Evolutionary conservation across 2,797 vertebrate genomes (phyloP).

Genomic region (Urosaurus nigricauda): DNA sequence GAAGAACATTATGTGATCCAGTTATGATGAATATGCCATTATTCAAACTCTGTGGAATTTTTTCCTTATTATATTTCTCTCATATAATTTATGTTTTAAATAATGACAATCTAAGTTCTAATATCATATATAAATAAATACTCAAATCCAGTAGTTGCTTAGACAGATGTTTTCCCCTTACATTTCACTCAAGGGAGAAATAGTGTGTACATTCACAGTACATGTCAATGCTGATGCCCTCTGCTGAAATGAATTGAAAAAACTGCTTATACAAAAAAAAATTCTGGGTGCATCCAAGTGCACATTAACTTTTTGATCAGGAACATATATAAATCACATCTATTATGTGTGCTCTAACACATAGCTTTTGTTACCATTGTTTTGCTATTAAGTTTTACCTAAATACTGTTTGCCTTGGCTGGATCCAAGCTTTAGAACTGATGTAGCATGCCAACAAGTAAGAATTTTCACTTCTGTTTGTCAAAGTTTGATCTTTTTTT

Average conservation of each 20-base stretch:
- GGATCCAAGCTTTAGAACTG: conserved; percentile 47
- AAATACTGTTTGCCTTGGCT: conserved; percentile 56
- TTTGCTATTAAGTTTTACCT: conserved; percentile 46
- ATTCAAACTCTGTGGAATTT: neutral
- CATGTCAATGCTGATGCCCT: neutral
- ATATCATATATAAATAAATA: conserved; percentile 10
- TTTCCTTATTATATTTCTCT: conserved; percentile 23
- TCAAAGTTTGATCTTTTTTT: neutral
- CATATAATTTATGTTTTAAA: conserved; percentile 19
- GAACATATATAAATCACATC: conserved; percentile 22
- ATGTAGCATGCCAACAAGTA: conserved; percentile 41
- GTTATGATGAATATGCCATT: conserved; percentile 14
- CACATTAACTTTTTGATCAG: neutral
- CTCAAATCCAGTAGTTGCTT: conserved; percentile 29
- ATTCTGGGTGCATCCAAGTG: conserved; percentile 16
- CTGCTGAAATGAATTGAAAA: neutral
- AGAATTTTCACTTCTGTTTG: conserved; percentile 46
- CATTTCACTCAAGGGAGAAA: neutral
- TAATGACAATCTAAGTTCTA: conserved; percentile 27
- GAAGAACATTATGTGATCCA: neutral
- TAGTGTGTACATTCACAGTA: neutral
- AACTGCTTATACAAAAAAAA: neutral
- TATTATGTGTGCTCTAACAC: conserved; percentile 8
- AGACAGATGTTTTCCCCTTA: neutral
- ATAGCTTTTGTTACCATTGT: conserved; percentile 18